Evolutionary conservation across 2,797 vertebrate genomes (phyloP), one percentile per base, ranked within the genome.

Genomic region (Emydoidea blandingii): DNA sequence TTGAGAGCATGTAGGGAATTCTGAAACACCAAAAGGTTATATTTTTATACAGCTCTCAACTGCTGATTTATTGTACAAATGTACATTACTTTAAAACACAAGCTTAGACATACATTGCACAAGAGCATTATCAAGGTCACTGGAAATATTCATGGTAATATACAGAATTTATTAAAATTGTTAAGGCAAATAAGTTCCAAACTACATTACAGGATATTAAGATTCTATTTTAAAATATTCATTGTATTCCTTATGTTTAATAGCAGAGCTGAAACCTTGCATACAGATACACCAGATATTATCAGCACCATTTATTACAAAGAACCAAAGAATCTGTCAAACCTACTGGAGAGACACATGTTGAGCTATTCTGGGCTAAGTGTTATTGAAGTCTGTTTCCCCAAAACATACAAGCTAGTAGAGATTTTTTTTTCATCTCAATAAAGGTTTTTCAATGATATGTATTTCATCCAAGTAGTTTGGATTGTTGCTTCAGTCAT

Each of bases 231-330:
- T 2, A 93, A 86, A 81, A 54, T 76, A 83, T 56, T 84, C 78
- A 50, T 89, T 92, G 89, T 79, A 80, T 54, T 80, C 65, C 86
- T 74, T 74, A 23, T n/a, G 81, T 52, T 89, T 59, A 80, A 83
- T 19, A 72, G 80, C 57, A 91, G 2, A 2, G 27, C 6, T 23
- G 84, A 89, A 93, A 80, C 47, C 84, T 82, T 56, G 47, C 44
- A 85, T 3, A 21, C 19, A 15, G 34, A 54, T 68, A 49, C 86
- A 59, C 57, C 34, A 93, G 52, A 5, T 90, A 89, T 29, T 14
- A 91, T 65, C 53, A 91, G 72, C 19, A 90, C 47, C 19, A 59
- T 92, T 88, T 90, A 89, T 80, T 72, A 85, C 34, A 81, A 83
- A 85, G 83, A 76, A 47, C 41, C 49, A 44, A 44, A 44, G 44